These are phyloP conservation scores for Xylota sylvarum DNA, from an alignment of 2,888 invertebrate species.

Conservation along the genomic window DNA sequence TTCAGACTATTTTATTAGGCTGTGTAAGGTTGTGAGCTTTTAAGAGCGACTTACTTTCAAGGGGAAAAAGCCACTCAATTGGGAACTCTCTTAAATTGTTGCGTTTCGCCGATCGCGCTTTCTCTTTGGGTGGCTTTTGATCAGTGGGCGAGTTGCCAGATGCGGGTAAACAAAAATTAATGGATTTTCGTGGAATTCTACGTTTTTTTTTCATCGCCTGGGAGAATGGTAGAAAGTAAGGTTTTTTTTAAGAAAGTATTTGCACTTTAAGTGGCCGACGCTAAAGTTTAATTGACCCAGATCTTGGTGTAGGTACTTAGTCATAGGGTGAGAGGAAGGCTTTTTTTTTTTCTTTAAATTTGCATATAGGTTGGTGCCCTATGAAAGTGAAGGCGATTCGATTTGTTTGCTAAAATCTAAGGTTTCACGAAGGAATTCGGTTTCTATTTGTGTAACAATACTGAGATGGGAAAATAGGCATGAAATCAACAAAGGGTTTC, in stretches of 20 bases:
- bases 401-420: background rate
- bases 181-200: conserved; percentile 42
- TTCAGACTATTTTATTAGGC: conserved; percentile 1
- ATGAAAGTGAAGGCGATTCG: background rate
- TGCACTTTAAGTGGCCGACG: conserved; percentile 15
- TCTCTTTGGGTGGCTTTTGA: conserved; percentile 36
- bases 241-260: conserved; percentile 36
- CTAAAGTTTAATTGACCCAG: conserved; percentile 28
- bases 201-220: background rate
- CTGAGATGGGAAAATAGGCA: too few relatives aligned
- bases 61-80: background rate
- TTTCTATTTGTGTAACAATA: too few relatives aligned
- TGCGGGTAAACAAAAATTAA: conserved; percentile 37
- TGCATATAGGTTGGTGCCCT: background rate
- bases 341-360: background rate
- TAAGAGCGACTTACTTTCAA: conserved; percentile 1
- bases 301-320: conserved; percentile 16
- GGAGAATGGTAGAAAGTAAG: conserved; percentile 57
- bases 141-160: conserved; percentile 61
- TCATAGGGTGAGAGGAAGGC: background rate
- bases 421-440: too few relatives aligned
- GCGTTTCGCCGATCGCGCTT: conserved; percentile 14
- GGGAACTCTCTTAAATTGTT: conserved; percentile 30
- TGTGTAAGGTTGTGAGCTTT: conserved; percentile 39
- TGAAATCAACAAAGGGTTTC: too few relatives aligned